phyloP scores from a whole-genome alignment of 2,113 vertebrate genomes.

The Sialia sialis region DNA sequence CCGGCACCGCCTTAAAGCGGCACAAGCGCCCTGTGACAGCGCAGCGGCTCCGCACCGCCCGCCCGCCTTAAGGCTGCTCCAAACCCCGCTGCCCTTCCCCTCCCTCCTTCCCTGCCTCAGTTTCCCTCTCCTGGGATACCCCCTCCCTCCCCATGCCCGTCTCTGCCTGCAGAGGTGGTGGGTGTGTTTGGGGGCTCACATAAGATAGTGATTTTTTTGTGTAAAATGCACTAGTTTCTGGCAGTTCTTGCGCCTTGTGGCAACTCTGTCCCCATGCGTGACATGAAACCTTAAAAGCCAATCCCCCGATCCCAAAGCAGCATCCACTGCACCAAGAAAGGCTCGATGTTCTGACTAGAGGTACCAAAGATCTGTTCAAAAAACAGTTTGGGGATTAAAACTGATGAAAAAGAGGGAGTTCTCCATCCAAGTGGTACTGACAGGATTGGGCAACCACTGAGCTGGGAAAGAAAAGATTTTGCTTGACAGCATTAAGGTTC shows the following conservation, averaged over 20 bases:
- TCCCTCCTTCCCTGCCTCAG: neutral
- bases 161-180: neutral
- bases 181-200: rapidly evolving
- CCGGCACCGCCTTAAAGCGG: slow-evolving; percentile 53
- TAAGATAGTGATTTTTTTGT: neutral
- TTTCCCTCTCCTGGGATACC: neutral
- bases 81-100: neutral
- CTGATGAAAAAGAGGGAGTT: neutral
- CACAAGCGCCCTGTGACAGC: neutral
- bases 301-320: rapidly evolving
- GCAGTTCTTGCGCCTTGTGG: rapidly evolving
- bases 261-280: neutral
- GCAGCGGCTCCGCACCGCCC: neutral
- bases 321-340: rapidly evolving
- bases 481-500: neutral
- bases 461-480: neutral
- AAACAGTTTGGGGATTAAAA: neutral
- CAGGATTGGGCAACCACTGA: neutral
- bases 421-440: neutral
- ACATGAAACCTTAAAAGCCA: neutral
- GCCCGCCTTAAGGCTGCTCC: neutral
- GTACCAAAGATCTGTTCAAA: neutral
- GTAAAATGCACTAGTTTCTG: neutral
- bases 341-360: neutral
- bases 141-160: rapidly evolving